These are phyloP conservation scores for Baccha elongata DNA, from an alignment of 2,888 invertebrate species.

Conservation along the genomic window DNA sequence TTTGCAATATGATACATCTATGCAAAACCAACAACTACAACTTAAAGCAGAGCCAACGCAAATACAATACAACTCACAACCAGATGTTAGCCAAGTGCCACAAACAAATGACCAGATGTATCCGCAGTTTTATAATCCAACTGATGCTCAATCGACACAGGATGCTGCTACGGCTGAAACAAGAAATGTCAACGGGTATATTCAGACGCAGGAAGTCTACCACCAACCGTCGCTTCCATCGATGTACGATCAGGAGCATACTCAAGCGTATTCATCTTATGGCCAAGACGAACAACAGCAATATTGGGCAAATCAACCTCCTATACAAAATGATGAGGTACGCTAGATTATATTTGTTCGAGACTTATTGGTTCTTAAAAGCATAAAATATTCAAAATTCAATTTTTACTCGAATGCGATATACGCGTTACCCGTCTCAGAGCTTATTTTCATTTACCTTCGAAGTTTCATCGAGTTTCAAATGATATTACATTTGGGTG, in stretches of 20 bases:
- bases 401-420: neutral
- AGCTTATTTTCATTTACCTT: too few relatives aligned
- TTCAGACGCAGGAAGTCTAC: slow-evolving; percentile 36
- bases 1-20: slow-evolving; percentile 78
- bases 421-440: neutral
- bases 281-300: slow-evolving; percentile 56
- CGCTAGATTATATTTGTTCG: neutral
- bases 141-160: slow-evolving; percentile 36
- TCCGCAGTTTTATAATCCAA: slow-evolving; percentile 56
- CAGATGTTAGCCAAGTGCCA: slow-evolving; percentile 8
- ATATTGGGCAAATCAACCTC: slow-evolving; percentile 57
- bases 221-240: slow-evolving; percentile 52
- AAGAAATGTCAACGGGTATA: slow-evolving; percentile 48
- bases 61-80: slow-evolving; percentile 25
- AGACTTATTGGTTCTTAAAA: neutral
- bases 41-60: slow-evolving; percentile 38
- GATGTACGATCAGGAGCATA: slow-evolving; percentile 68
- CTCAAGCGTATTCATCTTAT: slow-evolving; percentile 50
- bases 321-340: slow-evolving; percentile 63
- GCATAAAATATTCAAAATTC: neutral
- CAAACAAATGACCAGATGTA: slow-evolving; percentile 53
- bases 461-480: too few relatives aligned
- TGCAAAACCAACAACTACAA: slow-evolving; percentile 64
- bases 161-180: slow-evolving; percentile 9
- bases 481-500: too few relatives aligned